Conservation (phyloP, 1,140 invertebrate species). For the Homarus americanus region DNA sequence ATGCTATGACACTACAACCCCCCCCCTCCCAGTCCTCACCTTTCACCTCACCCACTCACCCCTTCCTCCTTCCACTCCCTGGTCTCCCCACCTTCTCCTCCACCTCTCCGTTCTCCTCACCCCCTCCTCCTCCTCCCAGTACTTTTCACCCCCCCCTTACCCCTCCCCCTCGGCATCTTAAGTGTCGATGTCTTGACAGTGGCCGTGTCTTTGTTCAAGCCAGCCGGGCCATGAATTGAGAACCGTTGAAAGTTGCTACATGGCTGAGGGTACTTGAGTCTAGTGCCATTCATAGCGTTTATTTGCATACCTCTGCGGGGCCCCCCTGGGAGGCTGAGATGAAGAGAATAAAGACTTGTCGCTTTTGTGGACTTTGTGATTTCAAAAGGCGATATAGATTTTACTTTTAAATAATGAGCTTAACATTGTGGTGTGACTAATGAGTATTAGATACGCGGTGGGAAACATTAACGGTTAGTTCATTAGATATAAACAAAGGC, state of each 20-base stretch:
- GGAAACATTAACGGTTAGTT: constrained; percentile 41
- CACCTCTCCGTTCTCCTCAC: not conserved
- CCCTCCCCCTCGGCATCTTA: not conserved
- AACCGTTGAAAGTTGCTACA: constrained; percentile 63
- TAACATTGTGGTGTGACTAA: constrained; percentile 18
- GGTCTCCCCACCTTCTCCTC: not conserved
- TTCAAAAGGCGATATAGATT: constrained; percentile 38
- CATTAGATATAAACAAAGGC: constrained; percentile 25
- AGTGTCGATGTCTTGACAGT: constrained; percentile 13
- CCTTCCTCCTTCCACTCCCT: not conserved
- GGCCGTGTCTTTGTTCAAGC: constrained; percentile 16
- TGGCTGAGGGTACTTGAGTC: constrained; percentile 30
- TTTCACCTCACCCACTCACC: not conserved
- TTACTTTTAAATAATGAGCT: constrained; percentile 8
- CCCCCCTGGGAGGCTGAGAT: not conserved
- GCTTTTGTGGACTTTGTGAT: constrained; percentile 21
- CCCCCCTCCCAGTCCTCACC: not conserved
- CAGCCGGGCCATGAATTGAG: constrained; percentile 51
- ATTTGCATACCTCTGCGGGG: constrained; percentile 38
- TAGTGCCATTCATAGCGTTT: constrained; percentile 18
- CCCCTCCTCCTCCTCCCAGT: too few relatives aligned
- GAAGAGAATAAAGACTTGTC: not conserved
- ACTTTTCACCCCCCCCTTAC: not conserved
- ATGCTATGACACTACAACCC: not conserved
- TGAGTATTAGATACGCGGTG: constrained; percentile 10